Evolutionary conservation across 2,113 vertebrate genomes (phyloP).

Genomic region (Coryphaenoides rupestris): DNA sequence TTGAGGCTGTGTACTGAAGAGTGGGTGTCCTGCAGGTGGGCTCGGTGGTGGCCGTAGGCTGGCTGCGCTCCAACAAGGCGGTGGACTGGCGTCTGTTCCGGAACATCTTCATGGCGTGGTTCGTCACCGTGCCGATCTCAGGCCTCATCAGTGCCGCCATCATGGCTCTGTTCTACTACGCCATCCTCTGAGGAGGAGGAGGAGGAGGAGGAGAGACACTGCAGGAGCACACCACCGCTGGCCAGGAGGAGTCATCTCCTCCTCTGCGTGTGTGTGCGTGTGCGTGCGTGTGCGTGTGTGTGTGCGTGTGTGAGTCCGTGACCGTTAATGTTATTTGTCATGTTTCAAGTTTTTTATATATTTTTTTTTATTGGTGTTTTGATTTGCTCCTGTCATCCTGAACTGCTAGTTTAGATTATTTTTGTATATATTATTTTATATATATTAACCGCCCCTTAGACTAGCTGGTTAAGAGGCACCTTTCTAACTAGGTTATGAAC

Average conservation of each 20-base stretch:
- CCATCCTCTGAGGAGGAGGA: conserved; percentile 51
- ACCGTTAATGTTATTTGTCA: too few species aligned
- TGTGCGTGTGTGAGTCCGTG: not conserved
- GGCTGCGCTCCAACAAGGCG: conserved; percentile 91
- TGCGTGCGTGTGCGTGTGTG: not conserved
- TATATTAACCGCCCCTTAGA: too few species aligned
- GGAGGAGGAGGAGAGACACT: conserved; percentile 28
- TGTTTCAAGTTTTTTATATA: not conserved
- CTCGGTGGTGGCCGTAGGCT: conserved; percentile 93
- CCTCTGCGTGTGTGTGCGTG: conserved; percentile 41
- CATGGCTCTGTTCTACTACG: conserved; percentile 86
- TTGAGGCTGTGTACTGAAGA: too few species aligned
- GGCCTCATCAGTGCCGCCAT: conserved; percentile 92
- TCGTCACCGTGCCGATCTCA: conserved; percentile 94
- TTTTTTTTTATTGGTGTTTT: not conserved
- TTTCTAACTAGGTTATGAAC: too few species aligned
- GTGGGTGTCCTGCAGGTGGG: conserved; percentile 79
- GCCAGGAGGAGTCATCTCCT: too few species aligned
- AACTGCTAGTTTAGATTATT: not conserved
- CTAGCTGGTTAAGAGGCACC: too few species aligned
- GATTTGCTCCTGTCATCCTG: not conserved
- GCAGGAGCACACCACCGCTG: conserved; percentile 29
- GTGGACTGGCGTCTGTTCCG: conserved; percentile 97
- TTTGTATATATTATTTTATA: not conserved
- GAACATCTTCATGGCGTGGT: conserved; percentile 99